Evolutionary conservation across 2,888 invertebrate species (phyloP), one percentile per base, ranked within the genome.

Genomic region (Cabera pusaria): DNA sequence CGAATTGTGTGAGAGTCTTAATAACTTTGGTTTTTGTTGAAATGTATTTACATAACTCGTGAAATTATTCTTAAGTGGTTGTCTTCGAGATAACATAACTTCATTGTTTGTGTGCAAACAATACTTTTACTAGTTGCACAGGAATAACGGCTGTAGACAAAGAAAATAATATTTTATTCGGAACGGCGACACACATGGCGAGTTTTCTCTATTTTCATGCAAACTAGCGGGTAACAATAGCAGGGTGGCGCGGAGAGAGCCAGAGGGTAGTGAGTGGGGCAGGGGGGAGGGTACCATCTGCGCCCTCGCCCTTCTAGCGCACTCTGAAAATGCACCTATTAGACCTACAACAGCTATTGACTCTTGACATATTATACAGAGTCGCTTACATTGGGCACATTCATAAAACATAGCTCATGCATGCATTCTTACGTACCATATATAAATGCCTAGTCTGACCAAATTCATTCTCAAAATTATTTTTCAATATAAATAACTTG

Each of bases 191-290:
- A 82, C 71, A 82, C 76, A 79, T 77, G 74, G 69, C 74, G 71
- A 78, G 71, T 80, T 79, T 80, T 78, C 74, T 76, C 72, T 79
- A 74, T 83, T 83, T 84, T 77, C 77, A 83, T 81, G 75, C 79
- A 79, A 84, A 83, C 75, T 77, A 78, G 72, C 65, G 73, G 68
- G 68, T 66, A 79, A 83, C 83, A 84, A 84, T 78, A 51, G 76
- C 60, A 55, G 64, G 59, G 68, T 60, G 67, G 63, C 48, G 53
- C 54, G 57, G 49, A 22, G 20, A 20, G 22, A 61, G 62, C 66
- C 56, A 53, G 56, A 32, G 50, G 57, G 44, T n/a, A 57, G 51
- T 17, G 19, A 23, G 26, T 17, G 23, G 32, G 16, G 6, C 3
- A 8, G 58, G 56, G 44, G 52, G 44, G 8, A 14, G 25, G 31